Conservation (phyloP, 2,113 vertebrate genomes). For the Aramus guarauna region DNA sequence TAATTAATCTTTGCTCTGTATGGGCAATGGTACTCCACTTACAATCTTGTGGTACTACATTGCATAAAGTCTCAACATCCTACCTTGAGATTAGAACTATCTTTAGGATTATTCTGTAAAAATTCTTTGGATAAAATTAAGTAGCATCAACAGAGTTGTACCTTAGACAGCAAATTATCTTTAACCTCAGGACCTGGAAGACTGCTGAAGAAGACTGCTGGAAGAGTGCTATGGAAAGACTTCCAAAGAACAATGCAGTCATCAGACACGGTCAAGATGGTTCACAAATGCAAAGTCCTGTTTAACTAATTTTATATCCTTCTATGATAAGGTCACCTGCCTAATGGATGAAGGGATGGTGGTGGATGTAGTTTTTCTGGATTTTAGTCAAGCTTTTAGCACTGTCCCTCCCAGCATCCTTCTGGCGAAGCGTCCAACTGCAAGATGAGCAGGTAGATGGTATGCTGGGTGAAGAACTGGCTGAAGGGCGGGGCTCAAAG, state of each 20-base stretch:
- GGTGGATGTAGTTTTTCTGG: background rate
- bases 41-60: background rate
- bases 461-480: background rate
- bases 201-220: background rate
- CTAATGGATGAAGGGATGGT: background rate
- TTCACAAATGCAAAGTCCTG: background rate
- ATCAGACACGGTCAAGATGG: rapidly evolving
- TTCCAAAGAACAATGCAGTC: background rate
- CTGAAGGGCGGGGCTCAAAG: background rate
- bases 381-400: background rate
- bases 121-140: background rate
- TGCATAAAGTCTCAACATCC: background rate
- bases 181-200: background rate
- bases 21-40: background rate
- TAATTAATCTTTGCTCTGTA: background rate
- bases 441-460: no score
- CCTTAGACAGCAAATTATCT: background rate
- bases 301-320: background rate
- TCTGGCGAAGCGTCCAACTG: background rate
- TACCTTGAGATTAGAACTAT: background rate
- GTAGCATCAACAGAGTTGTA: background rate
- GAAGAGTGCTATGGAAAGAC: background rate
- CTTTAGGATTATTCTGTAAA: background rate
- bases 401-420: background rate
- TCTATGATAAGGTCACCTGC: background rate